Evolutionary conservation across 1,140 invertebrate genomes (phyloP).

Genomic region (Cephus cinctus): DNA sequence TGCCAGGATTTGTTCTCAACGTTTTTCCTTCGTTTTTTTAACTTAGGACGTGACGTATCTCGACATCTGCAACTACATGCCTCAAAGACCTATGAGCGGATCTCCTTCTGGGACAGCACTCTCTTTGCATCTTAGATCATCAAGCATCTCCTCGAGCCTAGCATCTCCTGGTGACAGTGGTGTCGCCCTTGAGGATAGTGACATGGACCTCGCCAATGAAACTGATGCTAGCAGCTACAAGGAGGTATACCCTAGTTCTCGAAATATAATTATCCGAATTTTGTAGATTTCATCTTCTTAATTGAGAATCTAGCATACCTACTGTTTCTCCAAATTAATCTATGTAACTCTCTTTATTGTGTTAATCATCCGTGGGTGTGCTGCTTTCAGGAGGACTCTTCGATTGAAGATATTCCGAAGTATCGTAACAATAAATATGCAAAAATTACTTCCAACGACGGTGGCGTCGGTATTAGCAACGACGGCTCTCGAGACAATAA

Average conservation of each 20-base stretch:
- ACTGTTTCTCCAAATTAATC: neutral
- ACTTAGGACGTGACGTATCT: conserved; percentile 52
- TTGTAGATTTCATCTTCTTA: too few relatives aligned
- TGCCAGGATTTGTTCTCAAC: too few relatives aligned
- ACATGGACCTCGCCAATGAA: conserved; percentile 51
- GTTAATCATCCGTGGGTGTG: too few relatives aligned
- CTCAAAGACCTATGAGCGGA: conserved; percentile 54
- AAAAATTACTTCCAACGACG: conserved; percentile 31
- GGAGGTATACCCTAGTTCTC: conserved; percentile 35
- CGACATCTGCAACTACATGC: conserved; percentile 54
- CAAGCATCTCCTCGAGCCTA: conserved; percentile 50
- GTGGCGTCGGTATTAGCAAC: conserved; percentile 4
- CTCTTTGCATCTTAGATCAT: conserved; percentile 46
- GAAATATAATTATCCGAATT: conserved; percentile 4
- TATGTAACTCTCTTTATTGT: too few relatives aligned
- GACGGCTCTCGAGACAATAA: conserved; percentile 41
- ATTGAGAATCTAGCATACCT: neutral
- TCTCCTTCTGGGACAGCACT: conserved; percentile 49
- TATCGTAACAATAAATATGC: conserved; percentile 48
- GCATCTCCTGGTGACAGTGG: conserved; percentile 54
- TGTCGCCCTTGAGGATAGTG: conserved; percentile 51
- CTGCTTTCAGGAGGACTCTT: conserved; percentile 46
- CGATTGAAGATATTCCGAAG: conserved; percentile 46
- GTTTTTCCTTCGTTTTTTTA: conserved; percentile 9
- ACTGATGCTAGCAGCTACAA: conserved; percentile 52